phyloP scores from a whole-genome alignment of 1,140 invertebrate species.

The Sarcophaga bullata region DNA sequence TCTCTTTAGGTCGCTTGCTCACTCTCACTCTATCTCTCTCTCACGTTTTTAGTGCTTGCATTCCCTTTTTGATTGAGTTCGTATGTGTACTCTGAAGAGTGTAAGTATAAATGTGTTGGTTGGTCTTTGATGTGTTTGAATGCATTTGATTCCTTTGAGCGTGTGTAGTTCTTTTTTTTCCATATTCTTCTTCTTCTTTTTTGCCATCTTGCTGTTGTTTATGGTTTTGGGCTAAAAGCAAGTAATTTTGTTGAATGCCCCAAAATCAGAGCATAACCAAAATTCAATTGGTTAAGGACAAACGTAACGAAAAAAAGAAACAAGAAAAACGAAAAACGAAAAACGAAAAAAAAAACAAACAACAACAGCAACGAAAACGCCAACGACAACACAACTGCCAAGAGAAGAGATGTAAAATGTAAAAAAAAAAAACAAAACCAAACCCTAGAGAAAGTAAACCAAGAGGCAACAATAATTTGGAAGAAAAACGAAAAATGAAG shows the following conservation, averaged over 20 bases:
- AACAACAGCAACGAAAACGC: too few relatives aligned
- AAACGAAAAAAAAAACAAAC: neutral
- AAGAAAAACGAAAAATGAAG: too few relatives aligned
- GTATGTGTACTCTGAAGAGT: neutral
- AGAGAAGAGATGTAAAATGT: neutral
- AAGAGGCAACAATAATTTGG: too few relatives aligned
- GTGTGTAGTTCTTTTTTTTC: neutral
- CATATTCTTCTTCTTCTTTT: neutral
- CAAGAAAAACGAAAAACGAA: neutral
- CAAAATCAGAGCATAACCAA: conserved; percentile 33
- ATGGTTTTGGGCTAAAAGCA: conserved; percentile 21
- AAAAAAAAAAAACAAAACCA: neutral
- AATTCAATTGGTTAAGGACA: conserved; percentile 41
- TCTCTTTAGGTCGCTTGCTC: too few relatives aligned
- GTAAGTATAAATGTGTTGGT: neutral
- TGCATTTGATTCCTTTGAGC: conserved; percentile 30
- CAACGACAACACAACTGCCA: neutral
- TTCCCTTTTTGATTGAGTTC: too few relatives aligned
- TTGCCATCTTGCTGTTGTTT: conserved; percentile 22
- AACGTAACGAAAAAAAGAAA: neutral
- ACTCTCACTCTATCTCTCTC: too few relatives aligned
- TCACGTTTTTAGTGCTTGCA: too few relatives aligned
- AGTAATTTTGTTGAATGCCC: conserved; percentile 37
- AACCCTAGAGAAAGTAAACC: neutral
- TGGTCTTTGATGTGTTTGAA: neutral